Conservation (phyloP, 2,113 vertebrate genomes). For the Clinocottus analis region DNA sequence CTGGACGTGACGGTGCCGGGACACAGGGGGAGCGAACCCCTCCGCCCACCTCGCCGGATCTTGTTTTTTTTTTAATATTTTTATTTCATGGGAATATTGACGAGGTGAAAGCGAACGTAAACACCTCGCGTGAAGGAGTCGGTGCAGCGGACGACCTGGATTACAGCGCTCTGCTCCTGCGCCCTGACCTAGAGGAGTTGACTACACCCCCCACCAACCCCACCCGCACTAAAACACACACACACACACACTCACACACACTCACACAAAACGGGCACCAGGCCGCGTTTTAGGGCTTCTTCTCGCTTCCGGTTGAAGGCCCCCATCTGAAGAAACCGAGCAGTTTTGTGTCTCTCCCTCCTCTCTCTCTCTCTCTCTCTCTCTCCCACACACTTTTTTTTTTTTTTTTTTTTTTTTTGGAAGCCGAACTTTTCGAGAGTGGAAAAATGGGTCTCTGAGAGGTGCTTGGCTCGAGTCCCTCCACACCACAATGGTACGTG, state of each 20-base stretch:
- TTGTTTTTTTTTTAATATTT: too few relatives aligned
- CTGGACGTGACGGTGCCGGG: slow-evolving; percentile 53
- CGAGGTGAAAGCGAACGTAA: slow-evolving; percentile 36
- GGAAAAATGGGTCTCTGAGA: slow-evolving; percentile 87
- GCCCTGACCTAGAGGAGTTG: slow-evolving; percentile 51
- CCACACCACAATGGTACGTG: slow-evolving; percentile 87
- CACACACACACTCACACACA: too few relatives aligned
- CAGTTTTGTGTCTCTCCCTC: too few relatives aligned
- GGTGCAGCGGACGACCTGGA: slow-evolving; percentile 63
- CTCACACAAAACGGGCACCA: slow-evolving; percentile 56
- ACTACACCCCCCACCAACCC: background rate
- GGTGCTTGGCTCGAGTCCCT: slow-evolving; percentile 82
- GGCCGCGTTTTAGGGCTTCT: slow-evolving; percentile 71
- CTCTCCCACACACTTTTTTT: slow-evolving; percentile 58
- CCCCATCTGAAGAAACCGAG: slow-evolving; percentile 74
- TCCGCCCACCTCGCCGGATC: background rate
- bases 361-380: slow-evolving; percentile 59
- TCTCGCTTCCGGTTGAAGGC: slow-evolving; percentile 81
- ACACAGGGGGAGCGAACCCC: background rate
- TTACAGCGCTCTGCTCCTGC: slow-evolving; percentile 45
- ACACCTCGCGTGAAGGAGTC: slow-evolving; percentile 59
- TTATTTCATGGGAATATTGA: slow-evolving; percentile 65
- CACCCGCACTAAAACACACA: background rate
- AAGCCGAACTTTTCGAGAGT: slow-evolving; percentile 80
- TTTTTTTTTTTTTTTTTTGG: slow-evolving; percentile 73